phyloP scores from a whole-genome alignment of 2,888 invertebrate genomes.

The Ypsolopha sequella region DNA sequence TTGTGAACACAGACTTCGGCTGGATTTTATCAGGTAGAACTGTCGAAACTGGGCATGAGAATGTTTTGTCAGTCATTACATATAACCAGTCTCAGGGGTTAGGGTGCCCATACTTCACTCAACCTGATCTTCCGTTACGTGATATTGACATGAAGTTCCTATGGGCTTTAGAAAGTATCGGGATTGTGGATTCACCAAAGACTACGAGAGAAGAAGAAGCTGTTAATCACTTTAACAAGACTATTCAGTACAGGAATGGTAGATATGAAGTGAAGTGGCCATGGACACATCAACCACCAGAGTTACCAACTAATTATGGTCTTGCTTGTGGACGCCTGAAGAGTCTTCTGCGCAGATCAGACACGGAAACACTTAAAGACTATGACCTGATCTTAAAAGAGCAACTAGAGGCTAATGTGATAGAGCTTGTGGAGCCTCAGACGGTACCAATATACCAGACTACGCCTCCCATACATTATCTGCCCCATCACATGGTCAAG shows the following conservation, averaged over 20 bases:
- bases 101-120: not conserved
- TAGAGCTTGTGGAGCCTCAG: not conserved
- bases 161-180: conserved; percentile 2
- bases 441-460: not conserved
- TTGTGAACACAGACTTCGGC: conserved; percentile 1
- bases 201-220: not conserved
- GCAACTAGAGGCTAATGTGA: not conserved
- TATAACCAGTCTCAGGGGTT: not conserved
- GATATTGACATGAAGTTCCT: not conserved
- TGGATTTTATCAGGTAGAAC: conserved; percentile 4
- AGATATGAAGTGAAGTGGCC: not conserved
- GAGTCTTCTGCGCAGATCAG: not conserved
- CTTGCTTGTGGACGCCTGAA: not conserved
- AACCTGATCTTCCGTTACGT: not conserved
- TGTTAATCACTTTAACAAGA: not conserved
- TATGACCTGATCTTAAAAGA: conserved; percentile 1
- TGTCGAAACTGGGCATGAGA: not conserved
- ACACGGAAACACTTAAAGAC: not conserved
- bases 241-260: not conserved
- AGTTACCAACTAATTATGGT: not conserved
- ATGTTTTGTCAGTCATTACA: not conserved
- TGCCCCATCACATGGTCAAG: not conserved
- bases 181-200: not conserved
- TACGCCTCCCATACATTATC: not conserved
- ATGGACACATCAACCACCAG: not conserved